Base-by-base conservation (phyloP, 2,113 vertebrate species). In the Osmerus mordax region DNA sequence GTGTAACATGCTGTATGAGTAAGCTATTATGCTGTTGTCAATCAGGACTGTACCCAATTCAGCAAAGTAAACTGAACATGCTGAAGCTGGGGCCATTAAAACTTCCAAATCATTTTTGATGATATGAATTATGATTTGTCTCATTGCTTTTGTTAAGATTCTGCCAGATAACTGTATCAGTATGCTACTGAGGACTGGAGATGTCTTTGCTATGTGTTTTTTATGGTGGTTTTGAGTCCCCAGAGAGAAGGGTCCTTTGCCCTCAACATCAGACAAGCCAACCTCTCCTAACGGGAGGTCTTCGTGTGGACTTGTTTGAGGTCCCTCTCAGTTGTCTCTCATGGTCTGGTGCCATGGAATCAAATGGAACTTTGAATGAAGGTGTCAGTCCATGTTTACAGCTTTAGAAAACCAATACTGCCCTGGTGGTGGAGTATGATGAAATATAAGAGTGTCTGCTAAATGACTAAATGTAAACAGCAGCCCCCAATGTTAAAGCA, bases 321-420 rank as follows among this genome's bases (percentile, higher is more conserved):
- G 77, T 80, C 52, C 65, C 47, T 28, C 59, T 67, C 72, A 67
- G 61, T 76, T 19, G 58, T 78, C 72, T 58, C 51, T 77, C 53
- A 76, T 74, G 73, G 76, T 55, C 67, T 63, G 65, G 76, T 75
- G 87, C n/a, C 21, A 80, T 67, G 73, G 80, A 84, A 86, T 81
- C 66, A 71, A 65, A 84, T 71, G 77, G 60, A 72, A 70, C 72
- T 81, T 83, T 83, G 76, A 78, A 71, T 77, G 69, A 67, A 78
- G 55, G 70, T 85, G 76, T 84, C 78, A 79, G 72, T 69, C 67
- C 66, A 62, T 74, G 71, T 75, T 77, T 74, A 84, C 56, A 78
- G 61, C 69, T 77, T 79, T 75, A 19, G 25, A 68, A 29, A 70
- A 25, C 59, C 66, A 71, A 58, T 60, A 75, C 47, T 58, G 67